Evolutionary conservation across 2,797 vertebrate species (phyloP), one percentile per base, ranked within the genome.

Genomic region (Rhinella marina): DNA sequence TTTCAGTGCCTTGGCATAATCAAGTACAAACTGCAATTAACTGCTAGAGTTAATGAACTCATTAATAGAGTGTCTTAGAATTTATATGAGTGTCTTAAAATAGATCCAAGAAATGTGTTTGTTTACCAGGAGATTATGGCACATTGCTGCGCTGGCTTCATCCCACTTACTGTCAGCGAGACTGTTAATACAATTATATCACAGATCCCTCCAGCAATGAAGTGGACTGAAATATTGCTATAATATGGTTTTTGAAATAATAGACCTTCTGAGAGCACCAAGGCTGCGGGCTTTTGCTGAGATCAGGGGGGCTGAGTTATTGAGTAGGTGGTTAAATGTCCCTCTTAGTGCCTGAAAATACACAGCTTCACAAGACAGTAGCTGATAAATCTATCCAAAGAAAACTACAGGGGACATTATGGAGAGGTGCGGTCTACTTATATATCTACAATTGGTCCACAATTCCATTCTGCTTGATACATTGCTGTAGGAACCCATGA

Each of bases 21-120:
- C 84, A 88, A 64, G 48, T 56, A 29, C 87, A 88, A 66, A 82
- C 87, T 76, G 66, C 87, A 76, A 88, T 85, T 88, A 88, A 76
- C 70, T 75, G 57, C 79, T 57, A 68, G 66, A 88, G 77, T 66
- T 88, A 88, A 86, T 88, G 87, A 88, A 82, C 83, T 88, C 78
- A 86, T 88, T 85, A 88, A 88, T 86, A 81, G 78, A 54, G 41
- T 62, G 77, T 77, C 68, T 88, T 82, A 64, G 68, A 82, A 85
- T 82, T 82, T 81, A 52, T 81, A 57, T 56, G 68, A 64, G 48
- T 57, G 76, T 86, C 84, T 62, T 23, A 85, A 86, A 85, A 86
- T 88, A 88, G 84, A 82, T 84, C 50, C 61, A 14, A 41, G 72
- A 83, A 76, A 87, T 80, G 82, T 78, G 79, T 77, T 83, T 77